Evolutionary conservation across 2,888 invertebrate species (phyloP).

Genomic region (Polymixis flavicincta): DNA sequence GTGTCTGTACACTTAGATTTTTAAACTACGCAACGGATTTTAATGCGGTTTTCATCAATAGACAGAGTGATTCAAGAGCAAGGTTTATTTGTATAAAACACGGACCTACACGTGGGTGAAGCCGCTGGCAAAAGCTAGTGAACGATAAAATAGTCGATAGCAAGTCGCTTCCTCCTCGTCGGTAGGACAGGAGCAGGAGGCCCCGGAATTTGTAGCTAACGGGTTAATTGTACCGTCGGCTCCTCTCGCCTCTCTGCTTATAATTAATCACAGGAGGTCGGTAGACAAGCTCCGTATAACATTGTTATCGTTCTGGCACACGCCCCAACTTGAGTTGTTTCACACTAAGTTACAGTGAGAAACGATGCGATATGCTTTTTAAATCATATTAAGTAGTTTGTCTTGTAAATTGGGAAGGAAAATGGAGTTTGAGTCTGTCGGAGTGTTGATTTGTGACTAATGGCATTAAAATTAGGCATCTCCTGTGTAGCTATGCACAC

Average conservation of each 20-base stretch:
- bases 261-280: conserved; percentile 63
- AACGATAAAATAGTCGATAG: conserved; percentile 2
- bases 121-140: too few relatives aligned
- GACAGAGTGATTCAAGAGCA: too few relatives aligned
- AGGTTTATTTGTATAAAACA: too few relatives aligned
- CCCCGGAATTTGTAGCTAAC: conserved; percentile 35
- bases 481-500: too few relatives aligned
- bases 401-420: background rate
- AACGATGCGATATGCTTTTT: conserved; percentile 18
- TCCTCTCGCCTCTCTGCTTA: conserved; percentile 26
- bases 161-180: background rate
- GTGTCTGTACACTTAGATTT: too few relatives aligned
- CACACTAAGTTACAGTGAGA: conserved; percentile 31
- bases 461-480: too few relatives aligned
- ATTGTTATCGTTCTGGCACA: conserved; percentile 62
- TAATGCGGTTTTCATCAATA: too few relatives aligned
- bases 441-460: too few relatives aligned
- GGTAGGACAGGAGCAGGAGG: background rate
- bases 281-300: conserved; percentile 47
- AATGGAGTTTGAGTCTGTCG: too few relatives aligned
- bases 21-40: too few relatives aligned
- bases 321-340: conserved; percentile 32
- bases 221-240: conserved; percentile 49
- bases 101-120: too few relatives aligned
- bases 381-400: conserved; percentile 4